phyloP scores from a whole-genome alignment of 92 coral and sea anemone species.

The Porites divaricata region DNA sequence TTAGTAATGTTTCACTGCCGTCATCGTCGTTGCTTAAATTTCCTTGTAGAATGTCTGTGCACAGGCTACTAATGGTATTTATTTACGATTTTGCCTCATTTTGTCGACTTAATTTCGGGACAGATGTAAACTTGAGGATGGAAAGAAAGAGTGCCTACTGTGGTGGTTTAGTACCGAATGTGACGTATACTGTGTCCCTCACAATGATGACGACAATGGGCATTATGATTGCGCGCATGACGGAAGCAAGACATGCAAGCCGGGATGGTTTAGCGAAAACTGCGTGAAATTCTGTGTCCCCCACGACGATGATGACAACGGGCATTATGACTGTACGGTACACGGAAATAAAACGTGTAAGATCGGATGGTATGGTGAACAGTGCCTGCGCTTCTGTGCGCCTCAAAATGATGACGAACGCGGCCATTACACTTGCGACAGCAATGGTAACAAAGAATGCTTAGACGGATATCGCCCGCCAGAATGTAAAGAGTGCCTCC shows the following conservation, averaged over 20 bases:
- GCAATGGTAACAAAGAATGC: slow-evolving; percentile 50
- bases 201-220: slow-evolving; percentile 50
- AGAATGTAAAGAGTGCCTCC: slow-evolving; percentile 57
- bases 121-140: slow-evolving; percentile 34
- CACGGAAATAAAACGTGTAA: slow-evolving; percentile 48
- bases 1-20: no score
- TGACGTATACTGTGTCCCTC: slow-evolving; percentile 55
- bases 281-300: slow-evolving; percentile 55
- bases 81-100: neutral
- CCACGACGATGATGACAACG: slow-evolving; percentile 34
- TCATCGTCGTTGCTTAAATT: no score
- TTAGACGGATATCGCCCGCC: slow-evolving; percentile 35
- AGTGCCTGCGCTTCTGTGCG: slow-evolving; percentile 54
- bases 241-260: slow-evolving; percentile 47
- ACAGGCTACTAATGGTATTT: no score
- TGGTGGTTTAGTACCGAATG: slow-evolving; percentile 72
- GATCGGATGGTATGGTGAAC: slow-evolving; percentile 56
- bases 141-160: slow-evolving; percentile 44
- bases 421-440: slow-evolving; percentile 58
- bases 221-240: slow-evolving; percentile 59
- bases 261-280: slow-evolving; percentile 57
- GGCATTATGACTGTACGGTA: slow-evolving; percentile 58
- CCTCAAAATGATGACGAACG: slow-evolving; percentile 12
- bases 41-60: no score
- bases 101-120: neutral